Evolutionary conservation across 1,140 invertebrate genomes (phyloP), one percentile per base, ranked within the genome.

Genomic region (Mesaphorura yosii): DNA sequence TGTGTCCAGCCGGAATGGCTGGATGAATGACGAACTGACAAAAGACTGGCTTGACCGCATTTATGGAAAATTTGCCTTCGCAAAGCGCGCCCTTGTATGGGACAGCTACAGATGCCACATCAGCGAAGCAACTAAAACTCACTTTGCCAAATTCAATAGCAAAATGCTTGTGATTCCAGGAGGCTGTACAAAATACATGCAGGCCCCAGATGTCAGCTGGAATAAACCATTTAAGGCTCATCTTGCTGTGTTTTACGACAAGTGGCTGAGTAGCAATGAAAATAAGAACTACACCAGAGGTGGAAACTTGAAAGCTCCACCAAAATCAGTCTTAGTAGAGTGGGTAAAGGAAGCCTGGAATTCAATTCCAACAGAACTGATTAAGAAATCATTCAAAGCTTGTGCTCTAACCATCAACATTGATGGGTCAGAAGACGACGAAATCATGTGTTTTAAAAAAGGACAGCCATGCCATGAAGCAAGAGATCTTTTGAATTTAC

Each of bases 181-280:
- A 15, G 59, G 63, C 5, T 55, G 60, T 38, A 65, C 64, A 2
- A 63, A 60, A 46, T 42, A 60, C n/a, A 39, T 66, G 4, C 63
- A 66, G 48, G 55, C 64, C 20, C 40, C 58, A 6, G 64, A 66
- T 58, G 48, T 65, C 10, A 37, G 23, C 26, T 53, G 64, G 50
- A 66, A 64, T 46, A 55, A 56, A 44, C 51, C 53, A 6, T 66
- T 65, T 40, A 65, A 66, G 51, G 42, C 39, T 6, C 28, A 53
- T 19, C 29, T 65, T 39, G 49, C 34, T 37, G 26, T 40, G 48
- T 23, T 57, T 50, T 59, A 64, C 55, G 60, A 56, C 29, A 14
- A 28, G 19, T 48, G 64, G 59, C 39, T 55, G 15, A 20, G 10
- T 6, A 20, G 52, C 10, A 51, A 63, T 27, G 31, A 27, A 12